A percentile compares a stretch with the other conserved stretches of the same genome.
Conservation (phyloP, 2,888 invertebrate genomes). For the Uloborus plumipes region DNA sequence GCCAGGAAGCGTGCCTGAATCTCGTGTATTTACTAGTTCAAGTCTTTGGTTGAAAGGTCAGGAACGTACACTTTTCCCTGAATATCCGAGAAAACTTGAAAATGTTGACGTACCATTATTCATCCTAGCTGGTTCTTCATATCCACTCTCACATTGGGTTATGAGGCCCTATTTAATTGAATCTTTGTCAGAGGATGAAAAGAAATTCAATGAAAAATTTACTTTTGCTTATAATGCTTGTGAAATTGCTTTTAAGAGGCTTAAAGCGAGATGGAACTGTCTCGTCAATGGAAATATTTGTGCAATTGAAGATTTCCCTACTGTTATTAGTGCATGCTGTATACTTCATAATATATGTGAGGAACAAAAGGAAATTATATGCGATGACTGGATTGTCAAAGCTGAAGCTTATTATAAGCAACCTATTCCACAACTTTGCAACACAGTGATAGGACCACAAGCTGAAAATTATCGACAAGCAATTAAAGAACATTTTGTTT, state of each 20-base stretch:
- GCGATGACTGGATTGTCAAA: slow-evolving; percentile 33
- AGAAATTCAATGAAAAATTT: slow-evolving; percentile 44
- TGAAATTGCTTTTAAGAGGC: slow-evolving; percentile 48
- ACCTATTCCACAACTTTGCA: slow-evolving; percentile 31
- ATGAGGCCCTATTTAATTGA: slow-evolving; percentile 25
- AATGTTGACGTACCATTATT: slow-evolving; percentile 31
- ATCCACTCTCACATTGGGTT: slow-evolving; percentile 43
- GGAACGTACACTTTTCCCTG: slow-evolving; percentile 35
- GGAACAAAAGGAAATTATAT: slow-evolving; percentile 25
- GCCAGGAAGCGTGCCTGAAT: slow-evolving; percentile 45
- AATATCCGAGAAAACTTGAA: not conserved
- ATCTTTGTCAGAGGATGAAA: slow-evolving; percentile 13
- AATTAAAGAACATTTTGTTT: slow-evolving; percentile 20
- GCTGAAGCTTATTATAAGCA: slow-evolving; percentile 37
- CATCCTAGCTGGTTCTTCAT: slow-evolving; percentile 37
- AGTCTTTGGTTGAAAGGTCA: slow-evolving; percentile 39
- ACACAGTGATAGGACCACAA: slow-evolving; percentile 34
- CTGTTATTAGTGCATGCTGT: slow-evolving; percentile 34
- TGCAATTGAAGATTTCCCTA: slow-evolving; percentile 25
- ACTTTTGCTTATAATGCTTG: slow-evolving; percentile 40
- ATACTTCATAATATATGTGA: slow-evolving; percentile 45
- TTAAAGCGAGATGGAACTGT: slow-evolving; percentile 47
- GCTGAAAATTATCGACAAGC: slow-evolving; percentile 28
- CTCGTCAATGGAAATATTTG: slow-evolving; percentile 23
- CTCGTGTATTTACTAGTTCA: slow-evolving; percentile 39